phyloP scores from a whole-genome alignment of 23 tunicate genomes.

The Halocynthia aurantium region DNA sequence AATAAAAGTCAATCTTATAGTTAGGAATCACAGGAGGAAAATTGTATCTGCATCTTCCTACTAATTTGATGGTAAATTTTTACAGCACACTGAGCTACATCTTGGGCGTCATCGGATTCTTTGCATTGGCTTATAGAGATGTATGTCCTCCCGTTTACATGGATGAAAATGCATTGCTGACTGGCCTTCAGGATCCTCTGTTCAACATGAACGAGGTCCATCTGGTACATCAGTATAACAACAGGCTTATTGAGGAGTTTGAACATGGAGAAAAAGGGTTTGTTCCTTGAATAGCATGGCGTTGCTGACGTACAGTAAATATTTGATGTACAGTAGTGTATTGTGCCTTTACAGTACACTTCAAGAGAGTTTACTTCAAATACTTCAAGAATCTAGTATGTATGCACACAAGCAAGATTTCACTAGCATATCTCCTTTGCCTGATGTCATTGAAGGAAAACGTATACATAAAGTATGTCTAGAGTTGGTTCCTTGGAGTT shows the following conservation, averaged over 20 bases:
- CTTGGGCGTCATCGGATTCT: slow-evolving; percentile 13
- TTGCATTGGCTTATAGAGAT: slow-evolving; percentile 30
- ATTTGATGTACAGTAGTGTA: too few relatives aligned
- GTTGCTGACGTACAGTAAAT: too few relatives aligned
- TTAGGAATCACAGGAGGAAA: too few relatives aligned
- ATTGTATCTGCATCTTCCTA: too few relatives aligned
- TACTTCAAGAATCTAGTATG: slow-evolving; percentile 38
- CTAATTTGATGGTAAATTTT: not conserved
- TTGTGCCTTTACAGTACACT: not conserved
- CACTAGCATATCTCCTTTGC: slow-evolving; percentile 7
- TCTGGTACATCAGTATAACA: too few relatives aligned
- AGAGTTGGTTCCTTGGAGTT: too few relatives aligned
- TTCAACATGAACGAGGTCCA: too few relatives aligned
- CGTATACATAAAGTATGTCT: not conserved
- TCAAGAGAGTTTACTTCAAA: not conserved
- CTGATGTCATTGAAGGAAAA: not conserved
- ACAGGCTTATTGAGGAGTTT: too few relatives aligned
- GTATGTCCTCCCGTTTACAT: slow-evolving; percentile 38
- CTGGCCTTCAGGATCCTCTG: slow-evolving; percentile 34
- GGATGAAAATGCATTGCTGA: slow-evolving; percentile 68
- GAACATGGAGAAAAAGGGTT: too few relatives aligned
- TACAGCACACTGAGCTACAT: slow-evolving; percentile 13
- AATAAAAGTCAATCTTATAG: too few relatives aligned
- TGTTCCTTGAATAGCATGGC: too few relatives aligned
- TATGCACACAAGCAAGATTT: slow-evolving; percentile 53